Evolutionary conservation across 2,888 invertebrate species (phyloP), one percentile per base, ranked within the genome.

Genomic region (Xanthia icteritia): DNA sequence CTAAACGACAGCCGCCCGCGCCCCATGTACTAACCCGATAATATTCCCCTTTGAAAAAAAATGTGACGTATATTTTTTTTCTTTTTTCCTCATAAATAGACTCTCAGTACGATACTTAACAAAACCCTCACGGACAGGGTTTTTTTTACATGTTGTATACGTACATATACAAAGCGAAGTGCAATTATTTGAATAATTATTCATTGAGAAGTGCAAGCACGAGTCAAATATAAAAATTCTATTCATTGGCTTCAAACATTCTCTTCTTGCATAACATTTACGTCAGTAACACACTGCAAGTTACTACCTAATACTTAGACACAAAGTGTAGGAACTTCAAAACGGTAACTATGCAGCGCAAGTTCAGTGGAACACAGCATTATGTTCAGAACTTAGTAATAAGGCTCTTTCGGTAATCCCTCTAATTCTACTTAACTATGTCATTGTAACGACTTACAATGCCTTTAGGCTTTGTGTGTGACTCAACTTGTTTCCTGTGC

Each of bases 371-470:
- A 76, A 77, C 61, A 60, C 36, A 54, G 65, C 76, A 74, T 85
- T 75, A 73, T 85, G 85, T 86, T 73, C 68, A 67, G 82, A 84
- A 84, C 85, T 82, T 76, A 58, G 75, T 73, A 70, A 73, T 81
- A 76, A 79, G 64, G 65, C 74, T 81, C 74, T 77, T 70, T 58
- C 60, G n/a, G 73, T 84, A 81, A 81, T 84, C 76, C 72, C n/a
- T 72, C 77, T 77, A 82, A 84, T 87, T 85, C 79, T 79, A 73
- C 79, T 73, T 74, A 84, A 66, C 72, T 56, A 67, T 71, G 84
- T 76, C 85, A 73, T 64, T 45, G 63, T 64, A 74, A 66, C 64
- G 61, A 71, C 65, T 71, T 67, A 76, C 51, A 51, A 20, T 54
- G 76, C 69, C 51, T 84, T 27, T 36, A 67, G 61, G 39, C 69